These are phyloP conservation scores for Aythya baeri DNA, from an alignment of 2,113 vertebrate species.

Conservation along the genomic window DNA sequence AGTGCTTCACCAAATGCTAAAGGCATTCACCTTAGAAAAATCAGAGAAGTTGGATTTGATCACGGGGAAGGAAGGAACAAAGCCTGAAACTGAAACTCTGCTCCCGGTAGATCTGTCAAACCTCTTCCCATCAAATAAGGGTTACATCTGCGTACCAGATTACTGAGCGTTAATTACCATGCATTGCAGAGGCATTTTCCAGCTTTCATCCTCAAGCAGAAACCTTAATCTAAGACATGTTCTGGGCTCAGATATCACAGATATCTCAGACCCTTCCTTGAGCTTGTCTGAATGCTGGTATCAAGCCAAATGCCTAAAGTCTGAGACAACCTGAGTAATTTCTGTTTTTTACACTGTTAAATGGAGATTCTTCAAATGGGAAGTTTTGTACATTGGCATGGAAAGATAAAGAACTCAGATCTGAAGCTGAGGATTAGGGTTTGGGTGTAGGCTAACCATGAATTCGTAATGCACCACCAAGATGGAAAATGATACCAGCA, in stretches of 20 bases:
- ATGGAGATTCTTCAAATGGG: neutral
- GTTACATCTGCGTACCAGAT: neutral
- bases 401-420: neutral
- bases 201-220: neutral
- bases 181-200: neutral
- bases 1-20: neutral
- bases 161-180: accelerated
- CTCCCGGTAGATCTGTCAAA: neutral
- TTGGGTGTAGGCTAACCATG: neutral
- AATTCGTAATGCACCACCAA: neutral
- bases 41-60: accelerated
- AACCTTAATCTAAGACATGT: neutral
- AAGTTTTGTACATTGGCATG: neutral
- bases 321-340: neutral
- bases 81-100: neutral
- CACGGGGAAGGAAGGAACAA: neutral
- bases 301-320: neutral
- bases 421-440: neutral
- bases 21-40: neutral
- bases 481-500: neutral
- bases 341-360: neutral
- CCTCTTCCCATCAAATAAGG: neutral
- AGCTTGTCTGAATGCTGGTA: neutral
- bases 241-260: neutral
- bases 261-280: neutral